Evolutionary conservation across 2,797 vertebrate genomes (phyloP).

Genomic region (Intellagama lesueurii): DNA sequence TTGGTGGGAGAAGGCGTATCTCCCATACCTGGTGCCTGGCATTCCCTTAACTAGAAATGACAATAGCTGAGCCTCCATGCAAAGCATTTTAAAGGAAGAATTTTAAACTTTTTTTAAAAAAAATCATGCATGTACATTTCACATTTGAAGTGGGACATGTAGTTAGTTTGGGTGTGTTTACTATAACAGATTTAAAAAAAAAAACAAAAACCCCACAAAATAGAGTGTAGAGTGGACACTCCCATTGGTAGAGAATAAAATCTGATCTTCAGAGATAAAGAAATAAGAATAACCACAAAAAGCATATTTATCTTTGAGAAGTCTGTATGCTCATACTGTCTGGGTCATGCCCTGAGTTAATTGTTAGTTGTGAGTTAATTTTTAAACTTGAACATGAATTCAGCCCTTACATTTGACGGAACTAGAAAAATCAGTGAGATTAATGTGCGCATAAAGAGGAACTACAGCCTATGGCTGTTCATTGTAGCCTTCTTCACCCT

Average conservation of each 20-base stretch:
- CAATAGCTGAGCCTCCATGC: neutral
- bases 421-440: neutral
- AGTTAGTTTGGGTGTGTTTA: neutral
- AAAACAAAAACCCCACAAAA: neutral
- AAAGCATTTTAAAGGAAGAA: neutral
- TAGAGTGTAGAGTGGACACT: too few relatives aligned
- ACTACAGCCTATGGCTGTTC: neutral
- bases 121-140: neutral
- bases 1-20: too few relatives aligned
- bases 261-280: too few relatives aligned
- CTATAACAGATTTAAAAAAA: neutral
- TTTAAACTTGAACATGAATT: too few relatives aligned
- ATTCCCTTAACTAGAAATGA: neutral
- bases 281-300: neutral
- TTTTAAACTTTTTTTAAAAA: too few relatives aligned
- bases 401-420: too few relatives aligned
- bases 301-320: neutral
- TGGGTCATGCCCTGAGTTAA: too few relatives aligned
- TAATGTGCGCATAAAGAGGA: neutral
- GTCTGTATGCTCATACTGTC: too few relatives aligned
- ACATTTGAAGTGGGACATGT: neutral
- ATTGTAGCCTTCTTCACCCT: neutral
- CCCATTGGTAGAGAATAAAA: too few relatives aligned
- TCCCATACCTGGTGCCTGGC: neutral
- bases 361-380: too few relatives aligned